These are phyloP conservation scores for Centropus unirufus DNA, from an alignment of 2,113 vertebrate genomes.

Conservation along the genomic window DNA sequence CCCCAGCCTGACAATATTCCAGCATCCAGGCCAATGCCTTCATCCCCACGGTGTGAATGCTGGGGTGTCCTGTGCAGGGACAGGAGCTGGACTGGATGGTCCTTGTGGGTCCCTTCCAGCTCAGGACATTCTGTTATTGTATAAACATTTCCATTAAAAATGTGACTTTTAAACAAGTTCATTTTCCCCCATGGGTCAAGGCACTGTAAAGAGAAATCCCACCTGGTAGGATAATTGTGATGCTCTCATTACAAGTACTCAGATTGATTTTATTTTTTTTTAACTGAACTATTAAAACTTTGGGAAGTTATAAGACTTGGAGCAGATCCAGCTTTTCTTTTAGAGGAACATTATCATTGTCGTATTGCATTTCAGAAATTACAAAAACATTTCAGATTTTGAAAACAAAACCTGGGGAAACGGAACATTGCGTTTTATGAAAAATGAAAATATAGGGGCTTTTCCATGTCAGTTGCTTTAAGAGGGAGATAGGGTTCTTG, in stretches of 20 bases:
- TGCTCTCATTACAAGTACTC: slow-evolving; percentile 14
- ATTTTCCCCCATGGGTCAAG: slow-evolving; percentile 39
- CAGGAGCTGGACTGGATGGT: too few species aligned
- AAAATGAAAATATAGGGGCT: background rate
- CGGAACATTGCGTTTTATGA: background rate
- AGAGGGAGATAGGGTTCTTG: background rate
- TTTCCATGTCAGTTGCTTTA: background rate
- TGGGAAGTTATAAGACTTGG: slow-evolving; percentile 2
- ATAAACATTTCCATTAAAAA: slow-evolving; percentile 1
- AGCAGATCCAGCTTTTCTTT: slow-evolving; percentile 13
- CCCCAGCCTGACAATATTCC: too few species aligned
- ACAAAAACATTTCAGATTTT: background rate
- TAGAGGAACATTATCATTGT: background rate
- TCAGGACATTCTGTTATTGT: too few species aligned
- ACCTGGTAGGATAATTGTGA: background rate
- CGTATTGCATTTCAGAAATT: background rate
- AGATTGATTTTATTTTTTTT: background rate
- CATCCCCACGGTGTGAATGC: too few species aligned
- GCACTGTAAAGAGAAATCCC: slow-evolving; percentile 21
- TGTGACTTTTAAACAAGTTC: slow-evolving; percentile 47
- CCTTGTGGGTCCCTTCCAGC: too few species aligned
- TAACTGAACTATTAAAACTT: background rate
- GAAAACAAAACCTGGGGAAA: background rate
- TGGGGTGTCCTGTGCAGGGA: too few species aligned
- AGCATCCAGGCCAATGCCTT: too few species aligned